Percentiles rank a stretch among this genome's conserved stretches.
phyloP scores from a whole-genome alignment of 1,140 invertebrate genomes.

The Drosophila sulfurigaster region DNA sequence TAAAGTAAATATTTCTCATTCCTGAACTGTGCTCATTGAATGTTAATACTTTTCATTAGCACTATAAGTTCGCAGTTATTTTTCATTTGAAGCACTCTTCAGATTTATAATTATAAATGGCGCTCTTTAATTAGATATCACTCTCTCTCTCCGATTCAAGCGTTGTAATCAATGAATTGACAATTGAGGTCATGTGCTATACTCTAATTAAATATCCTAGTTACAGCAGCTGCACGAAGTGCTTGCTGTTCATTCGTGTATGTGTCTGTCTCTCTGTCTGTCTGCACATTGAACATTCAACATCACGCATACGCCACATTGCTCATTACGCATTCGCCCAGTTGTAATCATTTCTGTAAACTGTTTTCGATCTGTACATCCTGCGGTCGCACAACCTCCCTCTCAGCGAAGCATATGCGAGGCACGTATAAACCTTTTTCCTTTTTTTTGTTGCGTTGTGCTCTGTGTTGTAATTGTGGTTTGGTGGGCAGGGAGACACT shows the following conservation, averaged over 20 bases:
- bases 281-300: background rate
- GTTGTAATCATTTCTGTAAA: conserved; percentile 78
- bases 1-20: too few species aligned
- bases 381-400: conserved; percentile 24
- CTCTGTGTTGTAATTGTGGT: conserved; percentile 26
- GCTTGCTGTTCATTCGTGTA: conserved; percentile 11
- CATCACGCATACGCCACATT: conserved; percentile 64
- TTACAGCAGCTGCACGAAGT: conserved; percentile 1
- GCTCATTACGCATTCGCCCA: conserved; percentile 74
- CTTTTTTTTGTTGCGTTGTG: background rate
- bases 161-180: conserved; percentile 41
- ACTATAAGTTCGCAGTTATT: background rate
- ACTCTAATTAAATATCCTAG: conserved; percentile 25
- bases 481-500: background rate
- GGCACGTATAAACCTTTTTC: conserved; percentile 58
- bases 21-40: background rate
- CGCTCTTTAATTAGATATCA: conserved; percentile 1
- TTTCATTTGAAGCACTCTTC: background rate
- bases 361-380: conserved; percentile 72
- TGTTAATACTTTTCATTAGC: background rate
- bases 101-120: background rate
- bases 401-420: conserved; percentile 28
- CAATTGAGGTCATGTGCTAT: conserved; percentile 26
- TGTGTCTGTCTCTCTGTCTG: conserved; percentile 1
- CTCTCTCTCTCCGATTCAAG: background rate